A percentile compares a stretch with the other conserved stretches of the same genome.
Evolutionary conservation across 2,888 invertebrate genomes (phyloP).

Genomic region (Hipparchia semele): DNA sequence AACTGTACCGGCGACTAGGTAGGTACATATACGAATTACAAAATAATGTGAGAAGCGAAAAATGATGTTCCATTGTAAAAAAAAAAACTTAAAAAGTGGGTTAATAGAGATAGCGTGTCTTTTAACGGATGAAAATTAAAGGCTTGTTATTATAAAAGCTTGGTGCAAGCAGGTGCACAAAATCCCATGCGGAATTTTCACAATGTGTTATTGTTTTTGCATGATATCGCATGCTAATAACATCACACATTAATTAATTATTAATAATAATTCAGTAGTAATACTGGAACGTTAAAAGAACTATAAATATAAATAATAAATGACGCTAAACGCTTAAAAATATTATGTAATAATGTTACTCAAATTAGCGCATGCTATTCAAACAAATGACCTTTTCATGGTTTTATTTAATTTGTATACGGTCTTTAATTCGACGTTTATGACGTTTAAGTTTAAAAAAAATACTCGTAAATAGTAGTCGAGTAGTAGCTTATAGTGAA

Average conservation of each 20-base stretch:
- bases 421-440: neutral
- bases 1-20: conserved; percentile 27
- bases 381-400: conserved; percentile 8
- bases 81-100: conserved; percentile 1
- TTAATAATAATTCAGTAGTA: no score
- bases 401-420: neutral
- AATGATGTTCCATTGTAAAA: conserved; percentile 1
- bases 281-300: neutral
- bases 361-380: neutral
- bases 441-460: neutral
- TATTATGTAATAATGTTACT: neutral
- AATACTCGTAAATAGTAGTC: neutral
- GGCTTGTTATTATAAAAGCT: neutral
- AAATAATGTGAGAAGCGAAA: conserved; percentile 20
- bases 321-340: neutral
- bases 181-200: neutral
- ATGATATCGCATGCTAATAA: no score
- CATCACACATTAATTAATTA: no score
- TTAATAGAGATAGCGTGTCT: neutral
- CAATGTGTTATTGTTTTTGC: neutral
- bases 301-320: neutral
- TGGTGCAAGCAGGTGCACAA: neutral
- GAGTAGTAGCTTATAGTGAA: neutral
- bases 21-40: conserved; percentile 1
- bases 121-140: neutral